These are phyloP conservation scores for Spondyliosoma cantharus DNA, from an alignment of 2,797 vertebrate species.

Conservation along the genomic window DNA sequence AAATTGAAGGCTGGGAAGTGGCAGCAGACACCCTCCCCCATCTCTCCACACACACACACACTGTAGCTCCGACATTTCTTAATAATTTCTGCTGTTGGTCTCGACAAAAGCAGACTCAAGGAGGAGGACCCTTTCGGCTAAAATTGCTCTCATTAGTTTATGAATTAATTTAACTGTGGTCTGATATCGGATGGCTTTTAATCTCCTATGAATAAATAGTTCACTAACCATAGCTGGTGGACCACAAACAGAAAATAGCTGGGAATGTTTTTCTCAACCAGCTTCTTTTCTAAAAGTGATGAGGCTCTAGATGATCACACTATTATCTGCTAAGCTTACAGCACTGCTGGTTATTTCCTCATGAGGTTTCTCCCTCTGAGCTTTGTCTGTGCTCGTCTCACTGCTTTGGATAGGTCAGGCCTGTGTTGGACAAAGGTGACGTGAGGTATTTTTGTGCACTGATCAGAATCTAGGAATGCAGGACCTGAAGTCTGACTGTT, in stretches of 20 bases:
- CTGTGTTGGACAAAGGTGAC: neutral
- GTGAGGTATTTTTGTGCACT: neutral
- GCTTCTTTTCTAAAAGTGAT: neutral
- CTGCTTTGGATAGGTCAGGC: neutral
- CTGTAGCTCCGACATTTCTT: neutral
- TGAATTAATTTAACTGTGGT: conserved; percentile 20
- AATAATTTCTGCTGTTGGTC: conserved; percentile 16
- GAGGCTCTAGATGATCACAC: neutral
- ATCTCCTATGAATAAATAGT: conserved; percentile 16
- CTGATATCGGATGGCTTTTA: conserved; percentile 25
- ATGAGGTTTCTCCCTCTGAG: conserved; percentile 2
- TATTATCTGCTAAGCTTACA: neutral
- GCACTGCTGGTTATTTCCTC: neutral
- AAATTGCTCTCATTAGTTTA: conserved; percentile 33
- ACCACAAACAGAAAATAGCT: conserved; percentile 14
- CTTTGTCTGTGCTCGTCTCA: neutral
- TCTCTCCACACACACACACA: conserved; percentile 9
- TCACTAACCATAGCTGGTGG: neutral
- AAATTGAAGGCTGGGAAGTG: conserved; percentile 48
- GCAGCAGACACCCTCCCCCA: conserved; percentile 27
- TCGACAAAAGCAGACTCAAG: conserved; percentile 13
- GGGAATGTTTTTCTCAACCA: neutral
- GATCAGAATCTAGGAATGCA: neutral
- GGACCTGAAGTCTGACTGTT: neutral
- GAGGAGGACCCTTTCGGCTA: conserved; percentile 16